Evolutionary conservation across 2,113 vertebrate species (phyloP).

Genomic region (Siniperca chuatsi): DNA sequence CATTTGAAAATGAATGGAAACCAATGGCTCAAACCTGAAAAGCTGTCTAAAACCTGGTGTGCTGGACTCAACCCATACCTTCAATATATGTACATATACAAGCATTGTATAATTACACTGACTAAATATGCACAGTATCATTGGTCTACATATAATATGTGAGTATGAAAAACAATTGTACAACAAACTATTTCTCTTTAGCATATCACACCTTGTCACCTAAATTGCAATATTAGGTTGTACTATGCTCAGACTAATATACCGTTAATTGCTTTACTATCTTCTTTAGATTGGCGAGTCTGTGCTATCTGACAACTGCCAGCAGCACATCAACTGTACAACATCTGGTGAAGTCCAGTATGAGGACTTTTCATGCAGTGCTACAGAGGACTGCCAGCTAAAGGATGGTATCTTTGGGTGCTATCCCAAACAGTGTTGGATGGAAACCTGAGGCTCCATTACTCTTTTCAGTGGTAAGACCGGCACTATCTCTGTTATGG

Average conservation of each 20-base stretch:
- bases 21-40: no score
- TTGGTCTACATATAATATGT: background rate
- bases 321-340: background rate
- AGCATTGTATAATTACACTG: background rate
- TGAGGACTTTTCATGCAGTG: constrained; percentile 12
- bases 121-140: background rate
- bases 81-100: background rate
- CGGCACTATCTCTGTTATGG: constrained; percentile 1
- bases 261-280: background rate
- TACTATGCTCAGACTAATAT: background rate
- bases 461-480: constrained; percentile 3
- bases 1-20: no score
- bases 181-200: background rate
- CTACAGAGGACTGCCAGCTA: background rate
- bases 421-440: background rate
- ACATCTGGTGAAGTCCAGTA: background rate
- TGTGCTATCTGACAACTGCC: background rate
- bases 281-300: constrained; percentile 13
- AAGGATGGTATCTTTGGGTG: background rate
- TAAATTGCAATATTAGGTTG: no score
- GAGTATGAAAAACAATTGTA: background rate
- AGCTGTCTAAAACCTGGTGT: no score
- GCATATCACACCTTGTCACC: background rate
- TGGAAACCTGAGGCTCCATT: constrained; percentile 4
- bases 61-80: no score